A percentile compares a stretch with the other conserved stretches of the same genome.
Evolutionary conservation across 2,113 vertebrate genomes (phyloP).

Genomic region (Herpetotheres cachinnans): DNA sequence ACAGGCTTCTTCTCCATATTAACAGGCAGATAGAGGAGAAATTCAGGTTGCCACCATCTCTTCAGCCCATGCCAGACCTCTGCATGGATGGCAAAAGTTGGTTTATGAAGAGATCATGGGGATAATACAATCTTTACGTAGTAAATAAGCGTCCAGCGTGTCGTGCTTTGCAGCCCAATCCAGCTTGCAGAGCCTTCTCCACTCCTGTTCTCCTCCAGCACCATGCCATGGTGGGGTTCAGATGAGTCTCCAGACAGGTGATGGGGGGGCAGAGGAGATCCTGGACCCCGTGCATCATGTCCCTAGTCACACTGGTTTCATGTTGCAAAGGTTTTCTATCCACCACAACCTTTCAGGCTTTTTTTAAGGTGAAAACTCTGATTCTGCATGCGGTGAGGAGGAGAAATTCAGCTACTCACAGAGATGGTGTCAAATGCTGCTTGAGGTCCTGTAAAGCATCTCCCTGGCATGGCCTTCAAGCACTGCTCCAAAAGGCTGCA

Average conservation of each 20-base stretch:
- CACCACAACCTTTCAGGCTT: background rate
- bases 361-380: background rate
- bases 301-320: background rate
- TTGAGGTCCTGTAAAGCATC: background rate
- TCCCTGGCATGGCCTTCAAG: background rate
- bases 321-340: background rate
- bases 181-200: background rate
- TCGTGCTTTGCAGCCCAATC: background rate
- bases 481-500: background rate
- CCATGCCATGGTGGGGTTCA: background rate
- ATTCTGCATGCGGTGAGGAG: background rate
- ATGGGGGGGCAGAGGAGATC: rapidly evolving
- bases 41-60: background rate
- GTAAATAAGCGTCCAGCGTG: background rate
- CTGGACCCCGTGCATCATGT: background rate
- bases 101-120: background rate
- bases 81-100: background rate
- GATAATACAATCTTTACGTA: too few species aligned
- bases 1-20: background rate
- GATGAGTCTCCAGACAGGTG: background rate
- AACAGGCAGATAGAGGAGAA: background rate
- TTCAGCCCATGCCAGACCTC: background rate
- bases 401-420: background rate
- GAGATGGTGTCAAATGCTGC: background rate
- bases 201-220: background rate